Evolutionary conservation across 2,113 vertebrate genomes (phyloP).

Genomic region (Prunella fulvescens): DNA sequence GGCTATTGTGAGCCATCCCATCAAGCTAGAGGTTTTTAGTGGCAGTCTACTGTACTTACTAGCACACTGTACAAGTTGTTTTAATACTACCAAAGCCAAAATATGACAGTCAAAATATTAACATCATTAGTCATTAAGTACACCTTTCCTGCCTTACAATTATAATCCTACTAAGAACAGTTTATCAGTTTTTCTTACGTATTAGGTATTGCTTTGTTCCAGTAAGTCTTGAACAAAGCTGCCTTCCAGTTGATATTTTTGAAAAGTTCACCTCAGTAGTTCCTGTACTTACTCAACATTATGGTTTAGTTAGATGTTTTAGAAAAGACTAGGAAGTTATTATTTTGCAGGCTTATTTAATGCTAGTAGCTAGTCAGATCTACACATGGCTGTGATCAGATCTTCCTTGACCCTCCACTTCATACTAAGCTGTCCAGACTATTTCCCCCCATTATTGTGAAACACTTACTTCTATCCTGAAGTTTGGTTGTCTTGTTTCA

Average conservation of each 20-base stretch:
- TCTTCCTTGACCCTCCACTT: neutral
- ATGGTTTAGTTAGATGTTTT: neutral
- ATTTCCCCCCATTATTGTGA: neutral
- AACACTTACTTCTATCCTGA: neutral
- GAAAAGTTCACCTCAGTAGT: neutral
- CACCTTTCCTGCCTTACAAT: neutral
- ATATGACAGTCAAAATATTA: neutral
- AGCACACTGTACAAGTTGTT: neutral
- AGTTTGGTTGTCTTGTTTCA: neutral
- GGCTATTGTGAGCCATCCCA: fast-evolving
- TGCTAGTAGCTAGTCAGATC: neutral
- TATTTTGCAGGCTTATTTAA: neutral
- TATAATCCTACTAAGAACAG: neutral
- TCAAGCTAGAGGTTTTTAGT: neutral
- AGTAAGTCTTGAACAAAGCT: neutral
- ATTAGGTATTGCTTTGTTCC: neutral
- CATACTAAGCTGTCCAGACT: neutral
- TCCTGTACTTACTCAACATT: neutral
- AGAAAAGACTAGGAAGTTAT: neutral
- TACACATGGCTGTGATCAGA: neutral
- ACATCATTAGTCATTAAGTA: neutral
- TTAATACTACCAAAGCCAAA: neutral
- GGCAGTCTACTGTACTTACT: neutral
- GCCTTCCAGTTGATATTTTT: neutral
- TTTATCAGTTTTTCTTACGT: neutral